These are phyloP conservation scores for Rhagonycha fulva DNA, from an alignment of 2,888 invertebrate genomes.

Conservation along the genomic window DNA sequence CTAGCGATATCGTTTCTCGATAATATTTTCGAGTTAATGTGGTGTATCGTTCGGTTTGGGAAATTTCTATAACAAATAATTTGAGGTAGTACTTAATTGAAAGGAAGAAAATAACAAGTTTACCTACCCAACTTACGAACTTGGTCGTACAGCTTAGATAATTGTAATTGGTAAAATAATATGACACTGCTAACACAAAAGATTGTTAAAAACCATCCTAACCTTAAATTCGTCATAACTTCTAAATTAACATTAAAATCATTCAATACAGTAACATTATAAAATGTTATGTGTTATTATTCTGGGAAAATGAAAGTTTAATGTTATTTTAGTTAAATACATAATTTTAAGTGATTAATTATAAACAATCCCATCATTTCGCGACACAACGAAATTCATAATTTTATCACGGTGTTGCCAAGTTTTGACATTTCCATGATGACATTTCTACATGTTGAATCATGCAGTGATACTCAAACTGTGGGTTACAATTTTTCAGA, in stretches of 20 bases:
- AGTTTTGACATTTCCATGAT: background rate
- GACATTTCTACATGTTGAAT: background rate
- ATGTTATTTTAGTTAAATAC: background rate
- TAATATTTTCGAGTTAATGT: background rate
- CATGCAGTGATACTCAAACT: too few relatives aligned
- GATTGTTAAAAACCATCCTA: slow-evolving; percentile 36
- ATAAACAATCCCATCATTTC: background rate
- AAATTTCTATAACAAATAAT: slow-evolving; percentile 9
- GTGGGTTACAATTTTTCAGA: too few relatives aligned
- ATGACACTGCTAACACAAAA: slow-evolving; percentile 32
- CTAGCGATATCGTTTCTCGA: slow-evolving; percentile 42
- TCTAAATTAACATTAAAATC: background rate
- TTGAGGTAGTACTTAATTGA: background rate
- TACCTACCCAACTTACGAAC: slow-evolving; percentile 34
- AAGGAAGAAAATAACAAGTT: background rate
- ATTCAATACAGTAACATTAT: background rate
- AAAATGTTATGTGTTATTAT: background rate
- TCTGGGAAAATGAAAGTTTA: background rate
- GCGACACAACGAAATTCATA: background rate
- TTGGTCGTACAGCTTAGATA: slow-evolving; percentile 35
- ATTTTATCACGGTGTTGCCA: background rate
- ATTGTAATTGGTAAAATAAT: slow-evolving; percentile 34
- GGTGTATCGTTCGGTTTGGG: slow-evolving; percentile 12
- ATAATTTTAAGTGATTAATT: background rate
- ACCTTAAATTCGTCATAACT: slow-evolving; percentile 36